Evolutionary conservation across 2,113 vertebrate genomes (phyloP), one percentile per base, ranked within the genome.

Genomic region (Eublepharis macularius): DNA sequence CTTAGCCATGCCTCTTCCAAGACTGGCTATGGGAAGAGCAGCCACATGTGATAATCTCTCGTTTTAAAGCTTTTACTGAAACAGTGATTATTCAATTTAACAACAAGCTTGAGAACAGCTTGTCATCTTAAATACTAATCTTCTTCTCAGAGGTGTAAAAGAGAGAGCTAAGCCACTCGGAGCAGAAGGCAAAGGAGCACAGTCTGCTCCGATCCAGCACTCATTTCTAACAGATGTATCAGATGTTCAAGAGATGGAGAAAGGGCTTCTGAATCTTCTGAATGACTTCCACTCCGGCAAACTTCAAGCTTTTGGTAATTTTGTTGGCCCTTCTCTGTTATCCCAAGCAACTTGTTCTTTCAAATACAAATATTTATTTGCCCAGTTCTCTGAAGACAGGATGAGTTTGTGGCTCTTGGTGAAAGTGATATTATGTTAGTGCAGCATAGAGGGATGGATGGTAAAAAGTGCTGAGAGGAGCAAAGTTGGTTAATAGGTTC

Each of bases 221-320:
- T 98, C 98, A 29, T 99, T 99, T 87, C 97, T 99, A 86, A 99
- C 98, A 0, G 98, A 99, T 13, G 98, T 99, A 13, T 99, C 98
- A 0, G 99, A 99, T 24, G 98, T 99, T 0, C 98, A 99, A 89
- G 98, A 99, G 93, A 99, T 99, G 99, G 99, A 99, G 93, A 98
- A 98, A 26, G 99, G 99, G 16, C 97, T 99, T 54, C 95, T 99
- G 6, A 97, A 98, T 79, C 98, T 99, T 79, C 95, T 99, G 69
- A 98, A 99, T n/a, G 99, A 99, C 94, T 99, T 99, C 94, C 99
- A 99, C 91, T 99, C 98, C 80, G 99, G 99, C 80, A 99, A 99
- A 95, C 97, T 99, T 43, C 98, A 99, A 91, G 98, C 98, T 0
- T 99, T 99, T 92, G 98, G 99, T 98, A 95, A 94, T 83, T 66